Evolutionary conservation across 2,797 vertebrate genomes (phyloP), one percentile per base, ranked within the genome.

Genomic region (Megalops cyprinoides): DNA sequence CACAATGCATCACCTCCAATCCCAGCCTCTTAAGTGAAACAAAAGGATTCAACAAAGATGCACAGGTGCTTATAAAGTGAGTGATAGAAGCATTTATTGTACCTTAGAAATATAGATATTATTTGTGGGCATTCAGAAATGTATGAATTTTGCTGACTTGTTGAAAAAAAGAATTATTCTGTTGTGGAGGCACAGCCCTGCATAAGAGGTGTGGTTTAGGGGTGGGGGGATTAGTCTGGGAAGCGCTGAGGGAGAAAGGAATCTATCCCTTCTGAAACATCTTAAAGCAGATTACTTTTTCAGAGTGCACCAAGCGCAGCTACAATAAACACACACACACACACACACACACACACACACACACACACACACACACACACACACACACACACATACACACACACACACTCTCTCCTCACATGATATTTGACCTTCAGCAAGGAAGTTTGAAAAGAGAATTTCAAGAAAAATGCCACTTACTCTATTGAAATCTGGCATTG

Each of bases 401-500:
- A n/a, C n/a, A n/a, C n/a, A n/a, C n/a, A n/a, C n/a, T n/a, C n/a
- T 91, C 89, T 90, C 91, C 91, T 90, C 89, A 93, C 92, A 92
- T 91, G 89, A 91, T 93, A 92, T 93, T 92, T 94, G 93, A 94
- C 92, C 93, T 93, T 94, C 91, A 89, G 87, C 84, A 20, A 83
- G 83, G 87, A 88, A 86, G 87, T 90, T n/a, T 91, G 92, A 92
- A 90, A 93, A 91, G 93, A 4, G 4, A 89, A 89, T 86, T 78
- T 85, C 85, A 88, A 49, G 84, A 42, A 69, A 44, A 12, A 44
- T 3, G 44, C 18, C 65, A 69, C 91, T 87, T 74, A 89, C 91
- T 92, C 93, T 93, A 93, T 93, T 92, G 91, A 91, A 89, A 88
- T 89, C 89, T 88, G 92, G 88, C 90, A 90, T 91, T 37, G 62